Evolutionary conservation across 2,888 invertebrate genomes (phyloP), one percentile per base, ranked within the genome.

Genomic region (Criorhina ranunculi): DNA sequence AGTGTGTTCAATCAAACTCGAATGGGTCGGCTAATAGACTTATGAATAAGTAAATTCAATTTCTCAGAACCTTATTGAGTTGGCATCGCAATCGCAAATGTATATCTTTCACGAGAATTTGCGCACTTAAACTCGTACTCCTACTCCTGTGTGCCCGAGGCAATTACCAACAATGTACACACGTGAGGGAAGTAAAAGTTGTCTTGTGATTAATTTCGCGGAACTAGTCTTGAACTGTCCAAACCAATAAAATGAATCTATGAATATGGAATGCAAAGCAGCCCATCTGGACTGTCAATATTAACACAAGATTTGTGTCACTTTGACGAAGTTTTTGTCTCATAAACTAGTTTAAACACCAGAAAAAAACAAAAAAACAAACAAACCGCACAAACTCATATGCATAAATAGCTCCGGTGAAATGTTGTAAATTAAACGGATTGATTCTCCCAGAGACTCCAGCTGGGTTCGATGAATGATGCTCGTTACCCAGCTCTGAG

Each of bases 381-480:
- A 17, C 24, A 62, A 62, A 33, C 24, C 6, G 24, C 24, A 17
- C 8, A 46, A 51, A 15, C 15, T 72, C 12, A 55, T 59, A 57
- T 73, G 42, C 73, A 67, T 73, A 80, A 73, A 80, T 67, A 73
- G 35, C 73, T 80, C 19, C 5, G 37, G 73, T 60, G 59, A 66
- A 67, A 66, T 64, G 62, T 15, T 64, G 42, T 57, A 49, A 44
- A 64, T 33, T 35, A 53, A 64, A 49, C 31, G 44, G 19, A 72
- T 59, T 79, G 19, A 72, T 59, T 79, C 33, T 31, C 40, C 24
- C 12, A 42, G 0, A 44, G 33, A 35, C 40, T 6, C n/a, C 19
- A 9, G 6, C n/a, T n/a, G 9, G 12, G 35, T 69, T 37, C 24
- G 46, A 49, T 40, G 33, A 70, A 75, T 17, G 75, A 55, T 46